Evolutionary conservation across 2,113 vertebrate genomes (phyloP), one percentile per base, ranked within the genome.

Genomic region (Centropus bengalensis): DNA sequence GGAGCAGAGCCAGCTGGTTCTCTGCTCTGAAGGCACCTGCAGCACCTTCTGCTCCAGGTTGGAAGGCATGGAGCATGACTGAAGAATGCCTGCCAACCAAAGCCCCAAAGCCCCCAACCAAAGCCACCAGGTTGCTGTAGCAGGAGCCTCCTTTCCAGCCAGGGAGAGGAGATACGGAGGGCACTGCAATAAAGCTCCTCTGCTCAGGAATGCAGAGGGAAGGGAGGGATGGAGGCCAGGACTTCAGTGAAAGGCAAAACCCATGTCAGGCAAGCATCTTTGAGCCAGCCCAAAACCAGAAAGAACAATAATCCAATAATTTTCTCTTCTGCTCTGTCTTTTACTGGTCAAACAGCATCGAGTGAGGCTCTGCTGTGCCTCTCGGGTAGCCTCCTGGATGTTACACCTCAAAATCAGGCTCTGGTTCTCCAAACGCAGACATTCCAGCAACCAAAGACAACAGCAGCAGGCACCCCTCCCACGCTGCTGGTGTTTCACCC

Each of bases 401-500:
- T 30, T 21, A 32, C 56, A 20, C 8, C 82, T 67, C 82, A 47
- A 86, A 71, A 23, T 32, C 62, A 73, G 71, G 75, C 30, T 81
- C 28, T 71, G 30, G 38, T 24, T 51, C 55, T 71, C 51, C 40
- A 76, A 8, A 5, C 23, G 42, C 66, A 59, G 33, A 12, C 74
- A 69, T 28, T 49, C 45, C 78, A 89, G 33, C 67, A 55, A 14
- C 2, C 13, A 30, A 83, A 55, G 1, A 13, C 6, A 7, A 27
- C 30, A 32, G 79, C 75, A 85, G 93, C 84, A 74, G 58, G 55
- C 17, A 23, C 5, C 82, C 49, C 42, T 77, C 36, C 67, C 0
- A 0, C 10, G 0, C 3, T 3, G 2, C 52, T 19, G 13, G 28
- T 4, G 27, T 40, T 33, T 44, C 24, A 27, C 15, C 28, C 6